These are phyloP conservation scores for Alethe castanea DNA, from an alignment of 2,113 vertebrate species.

Conservation along the genomic window DNA sequence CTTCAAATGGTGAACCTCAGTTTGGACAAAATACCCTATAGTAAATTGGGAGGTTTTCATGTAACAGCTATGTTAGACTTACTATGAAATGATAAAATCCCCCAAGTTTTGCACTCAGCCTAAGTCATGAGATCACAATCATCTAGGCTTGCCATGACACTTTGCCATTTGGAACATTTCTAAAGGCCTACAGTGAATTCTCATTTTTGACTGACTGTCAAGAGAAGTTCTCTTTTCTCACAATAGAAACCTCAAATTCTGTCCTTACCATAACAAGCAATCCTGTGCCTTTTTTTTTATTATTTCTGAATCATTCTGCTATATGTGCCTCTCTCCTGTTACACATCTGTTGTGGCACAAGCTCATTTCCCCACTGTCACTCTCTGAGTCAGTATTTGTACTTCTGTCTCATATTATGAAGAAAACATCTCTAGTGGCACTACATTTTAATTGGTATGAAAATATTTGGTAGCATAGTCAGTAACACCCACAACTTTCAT, in stretches of 20 bases:
- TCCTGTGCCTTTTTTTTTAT: background rate
- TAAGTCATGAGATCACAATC: background rate
- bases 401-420: slow-evolving; percentile 62
- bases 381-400: slow-evolving; percentile 72
- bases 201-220: background rate
- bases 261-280: background rate
- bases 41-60: background rate
- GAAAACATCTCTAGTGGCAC: slow-evolving; percentile 66
- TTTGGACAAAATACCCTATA: background rate
- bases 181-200: background rate
- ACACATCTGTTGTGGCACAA: slow-evolving; percentile 66
- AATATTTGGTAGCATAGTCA: slow-evolving; percentile 67
- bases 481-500: slow-evolving; percentile 63
- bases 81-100: background rate
- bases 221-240: background rate
- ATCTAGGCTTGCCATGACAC: background rate
- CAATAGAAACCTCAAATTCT: slow-evolving; percentile 22
- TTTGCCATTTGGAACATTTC: background rate
- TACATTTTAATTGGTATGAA: slow-evolving; percentile 69
- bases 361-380: slow-evolving; percentile 59
- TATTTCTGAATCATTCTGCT: slow-evolving; percentile 53
- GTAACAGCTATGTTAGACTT: background rate
- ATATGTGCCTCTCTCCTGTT: slow-evolving; percentile 53
- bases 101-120: background rate
- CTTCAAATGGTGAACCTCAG: background rate